Evolutionary conservation across 92 coral and sea anemone genomes (phyloP).

Genomic region (Epizoanthus illoricatus): DNA sequence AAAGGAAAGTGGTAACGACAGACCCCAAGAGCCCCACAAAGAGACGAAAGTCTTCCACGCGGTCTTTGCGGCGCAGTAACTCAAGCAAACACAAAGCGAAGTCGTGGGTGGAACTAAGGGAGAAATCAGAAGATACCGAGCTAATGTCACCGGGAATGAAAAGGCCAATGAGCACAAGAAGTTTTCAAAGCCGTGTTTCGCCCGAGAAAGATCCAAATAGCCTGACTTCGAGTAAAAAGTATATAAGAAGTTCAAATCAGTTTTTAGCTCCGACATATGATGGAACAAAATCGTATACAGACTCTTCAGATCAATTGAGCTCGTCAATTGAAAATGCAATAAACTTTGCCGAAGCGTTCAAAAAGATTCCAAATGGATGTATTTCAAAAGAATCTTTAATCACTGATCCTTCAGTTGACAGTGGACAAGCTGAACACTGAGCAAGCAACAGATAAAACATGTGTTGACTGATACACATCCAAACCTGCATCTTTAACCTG

Average conservation of each 20-base stretch:
- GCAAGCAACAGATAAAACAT: no score
- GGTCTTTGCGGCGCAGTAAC: slow-evolving; percentile 5
- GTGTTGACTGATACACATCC: no score
- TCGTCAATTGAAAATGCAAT: not conserved
- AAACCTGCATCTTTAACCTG: no score
- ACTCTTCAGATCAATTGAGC: not conserved
- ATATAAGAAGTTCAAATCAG: not conserved
- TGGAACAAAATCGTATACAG: not conserved
- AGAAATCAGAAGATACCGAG: slow-evolving; percentile 9
- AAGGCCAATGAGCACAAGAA: slow-evolving; percentile 42
- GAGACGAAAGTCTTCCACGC: slow-evolving; percentile 17
- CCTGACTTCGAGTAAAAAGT: not conserved
- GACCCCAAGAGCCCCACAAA: not conserved
- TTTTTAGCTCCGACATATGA: not conserved
- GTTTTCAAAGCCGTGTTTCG: slow-evolving; percentile 53
- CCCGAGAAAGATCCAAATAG: slow-evolving; percentile 14
- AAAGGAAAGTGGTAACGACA: not conserved
- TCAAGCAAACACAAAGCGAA: slow-evolving; percentile 9
- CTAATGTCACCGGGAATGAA: not conserved
- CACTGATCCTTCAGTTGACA: not conserved
- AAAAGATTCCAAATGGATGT: not conserved
- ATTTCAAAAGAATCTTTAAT: slow-evolving; percentile 8
- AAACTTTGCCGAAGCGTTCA: not conserved
- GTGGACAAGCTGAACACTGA: not conserved
- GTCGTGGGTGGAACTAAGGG: slow-evolving; percentile 25